Base-by-base conservation (phyloP, 2,113 vertebrate species). In the Pandion haliaetus region DNA sequence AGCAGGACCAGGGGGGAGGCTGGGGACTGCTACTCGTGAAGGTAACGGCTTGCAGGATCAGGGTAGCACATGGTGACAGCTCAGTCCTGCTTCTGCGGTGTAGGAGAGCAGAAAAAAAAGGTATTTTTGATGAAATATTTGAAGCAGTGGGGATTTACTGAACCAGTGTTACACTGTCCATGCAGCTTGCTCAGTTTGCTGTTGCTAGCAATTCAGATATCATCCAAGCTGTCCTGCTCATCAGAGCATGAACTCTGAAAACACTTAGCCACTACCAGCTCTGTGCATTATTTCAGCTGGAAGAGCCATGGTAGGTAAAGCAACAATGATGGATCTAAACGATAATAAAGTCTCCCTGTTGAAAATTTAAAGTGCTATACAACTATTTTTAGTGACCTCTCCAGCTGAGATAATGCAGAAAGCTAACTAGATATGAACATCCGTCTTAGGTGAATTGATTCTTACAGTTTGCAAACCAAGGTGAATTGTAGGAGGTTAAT, bases 301-400 rank as follows among this genome's bases (percentile, higher is more conserved):
- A 93, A 94, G 94, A 97, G 58, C 94, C 54, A 4, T 52, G 93
- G 76, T 90, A 74, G 88, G 93, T 88, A 97, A 96, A 96, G 93
- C 69, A 97, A 82, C 9, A 32, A 93, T 55, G 88, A 96, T 95
- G 93, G 90, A 96, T 84, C 96, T 97, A 97, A 98, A 96, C 17
- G 96, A 90, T 96, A 93, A 94, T 96, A 97, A 96, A 97, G 66
- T 82, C 92, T 95, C 91, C 76, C 73, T 93, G 92, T 96, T 97
- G 96, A 96, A 97, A 95, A 93, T 93, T 82, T 95, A 94, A 96
- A 97, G 91, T 94, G 94, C 96, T 93, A 85, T 59, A 81, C 89
- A 95, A 95, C 94, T 97, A 97, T 96, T 97, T 98, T 97, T 97
- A 97, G 94, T 95, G 97, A 90, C 93, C 87, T 97, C 91, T 97